These are phyloP conservation scores for Leptarthrus brevirostris DNA, from an alignment of 2,888 invertebrate species.

Conservation along the genomic window DNA sequence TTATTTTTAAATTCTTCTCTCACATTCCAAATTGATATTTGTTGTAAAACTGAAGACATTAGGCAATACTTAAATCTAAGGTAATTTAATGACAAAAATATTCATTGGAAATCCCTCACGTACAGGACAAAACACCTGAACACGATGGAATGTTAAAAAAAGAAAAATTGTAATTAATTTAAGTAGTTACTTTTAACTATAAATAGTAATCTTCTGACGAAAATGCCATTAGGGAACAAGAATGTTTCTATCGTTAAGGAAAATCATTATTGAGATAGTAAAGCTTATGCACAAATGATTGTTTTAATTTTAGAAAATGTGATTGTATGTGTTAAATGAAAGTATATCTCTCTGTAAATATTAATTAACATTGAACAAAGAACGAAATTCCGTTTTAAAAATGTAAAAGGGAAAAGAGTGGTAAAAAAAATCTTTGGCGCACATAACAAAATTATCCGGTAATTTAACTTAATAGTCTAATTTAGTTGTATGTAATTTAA, in stretches of 20 bases:
- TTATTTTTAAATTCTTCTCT: not conserved
- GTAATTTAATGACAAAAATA: not conserved
- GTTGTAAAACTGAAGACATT: not conserved
- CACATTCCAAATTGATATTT: not conserved
- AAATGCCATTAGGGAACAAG: slow-evolving; percentile 38
- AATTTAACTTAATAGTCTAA: slow-evolving; percentile 19
- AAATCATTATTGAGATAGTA: not conserved
- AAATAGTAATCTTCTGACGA: slow-evolving; percentile 19
- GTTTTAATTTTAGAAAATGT: slow-evolving; percentile 42
- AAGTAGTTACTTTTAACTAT: not conserved
- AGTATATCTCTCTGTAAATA: slow-evolving; percentile 29
- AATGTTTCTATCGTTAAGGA: slow-evolving; percentile 29
- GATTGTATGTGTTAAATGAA: slow-evolving; percentile 39
- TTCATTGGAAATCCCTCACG: too few species aligned
- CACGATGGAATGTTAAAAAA: not conserved
- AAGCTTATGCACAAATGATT: slow-evolving; percentile 22
- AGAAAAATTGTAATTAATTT: not conserved
- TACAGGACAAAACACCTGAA: too few species aligned
- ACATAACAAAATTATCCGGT: not conserved
- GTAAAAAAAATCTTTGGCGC: not conserved
- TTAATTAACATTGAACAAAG: slow-evolving; percentile 24
- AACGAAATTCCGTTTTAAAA: not conserved
- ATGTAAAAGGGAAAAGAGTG: not conserved
- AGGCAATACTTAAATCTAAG: not conserved
- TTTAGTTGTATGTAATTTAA: slow-evolving; percentile 24